Evolutionary conservation across 2,113 vertebrate species (phyloP).

Genomic region (Toxotes chatareus): DNA sequence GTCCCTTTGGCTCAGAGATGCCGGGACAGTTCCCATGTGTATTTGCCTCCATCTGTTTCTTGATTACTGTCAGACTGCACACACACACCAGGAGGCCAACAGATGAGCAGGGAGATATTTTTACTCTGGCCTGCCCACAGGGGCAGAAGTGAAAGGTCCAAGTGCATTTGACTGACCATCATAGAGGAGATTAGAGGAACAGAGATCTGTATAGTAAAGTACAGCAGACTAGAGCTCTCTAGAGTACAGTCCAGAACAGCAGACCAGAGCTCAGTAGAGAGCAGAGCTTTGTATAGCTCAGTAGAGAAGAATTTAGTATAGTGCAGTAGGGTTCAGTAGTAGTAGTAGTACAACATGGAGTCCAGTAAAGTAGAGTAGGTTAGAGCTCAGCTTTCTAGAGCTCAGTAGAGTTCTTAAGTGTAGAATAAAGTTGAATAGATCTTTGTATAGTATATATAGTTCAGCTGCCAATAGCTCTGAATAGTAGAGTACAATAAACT

Average conservation of each 20-base stretch:
- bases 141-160: slow-evolving; percentile 54
- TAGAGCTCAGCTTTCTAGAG: not conserved
- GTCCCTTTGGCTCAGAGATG: slow-evolving; percentile 48
- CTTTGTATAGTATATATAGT: not conserved
- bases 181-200: not conserved
- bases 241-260: not conserved
- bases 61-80: slow-evolving; percentile 47
- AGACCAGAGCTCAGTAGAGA: not conserved
- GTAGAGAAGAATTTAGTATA: not conserved
- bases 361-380: not conserved
- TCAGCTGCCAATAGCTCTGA: not conserved
- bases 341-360: not conserved
- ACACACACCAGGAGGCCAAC: slow-evolving; percentile 31
- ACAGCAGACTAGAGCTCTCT: not conserved
- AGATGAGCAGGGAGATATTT: slow-evolving; percentile 43
- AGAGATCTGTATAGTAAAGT: not conserved
- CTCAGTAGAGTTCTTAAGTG: not conserved
- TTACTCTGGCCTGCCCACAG: slow-evolving; percentile 8
- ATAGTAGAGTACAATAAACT: not conserved
- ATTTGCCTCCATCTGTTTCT: slow-evolving; percentile 47
- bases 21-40: slow-evolving; percentile 52
- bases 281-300: not conserved
- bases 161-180: slow-evolving; percentile 35
- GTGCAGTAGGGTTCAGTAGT: not conserved
- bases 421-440: not conserved